A percentile compares a stretch with the other conserved stretches of the same genome.
Conservation (phyloP, 2,797 vertebrate species). For the Octomys mimax region DNA sequence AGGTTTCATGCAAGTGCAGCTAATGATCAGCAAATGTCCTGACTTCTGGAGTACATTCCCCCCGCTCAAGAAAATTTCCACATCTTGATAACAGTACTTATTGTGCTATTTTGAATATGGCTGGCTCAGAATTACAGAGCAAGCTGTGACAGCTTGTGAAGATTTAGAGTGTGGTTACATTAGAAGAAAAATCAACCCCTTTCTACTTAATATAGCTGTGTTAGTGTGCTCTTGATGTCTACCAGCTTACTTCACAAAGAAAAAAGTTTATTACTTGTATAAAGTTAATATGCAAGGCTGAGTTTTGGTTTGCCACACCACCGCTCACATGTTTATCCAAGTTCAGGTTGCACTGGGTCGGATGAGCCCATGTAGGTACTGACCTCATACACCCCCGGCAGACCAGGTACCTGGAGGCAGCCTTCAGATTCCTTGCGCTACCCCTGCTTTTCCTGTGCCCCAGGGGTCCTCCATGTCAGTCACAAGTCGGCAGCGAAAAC, state of each 20-base stretch:
- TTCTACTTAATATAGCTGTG: constrained; percentile 68
- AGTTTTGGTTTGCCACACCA: neutral
- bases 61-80: constrained; percentile 79
- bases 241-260: constrained; percentile 56
- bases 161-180: constrained; percentile 81
- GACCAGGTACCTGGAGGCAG: neutral
- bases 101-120: constrained; percentile 80
- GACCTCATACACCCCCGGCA: neutral
- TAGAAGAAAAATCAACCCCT: constrained; percentile 42
- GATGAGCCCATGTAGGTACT: neutral
- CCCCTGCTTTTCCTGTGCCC: neutral
- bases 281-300: constrained; percentile 45
- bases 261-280: constrained; percentile 55
- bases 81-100: constrained; percentile 74
- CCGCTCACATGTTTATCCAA: constrained; percentile 66
- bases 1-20: constrained; percentile 58
- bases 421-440: neutral
- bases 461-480: constrained; percentile 21
- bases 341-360: constrained; percentile 7
- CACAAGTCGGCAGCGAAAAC: constrained; percentile 51
- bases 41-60: constrained; percentile 67
- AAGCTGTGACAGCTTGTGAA: constrained; percentile 74
- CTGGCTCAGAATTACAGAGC: constrained; percentile 76
- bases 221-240: constrained; percentile 51
- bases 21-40: constrained; percentile 72